Evolutionary conservation across 2,113 vertebrate species (phyloP), one percentile per base, ranked within the genome.

Genomic region (Mungos mungo): DNA sequence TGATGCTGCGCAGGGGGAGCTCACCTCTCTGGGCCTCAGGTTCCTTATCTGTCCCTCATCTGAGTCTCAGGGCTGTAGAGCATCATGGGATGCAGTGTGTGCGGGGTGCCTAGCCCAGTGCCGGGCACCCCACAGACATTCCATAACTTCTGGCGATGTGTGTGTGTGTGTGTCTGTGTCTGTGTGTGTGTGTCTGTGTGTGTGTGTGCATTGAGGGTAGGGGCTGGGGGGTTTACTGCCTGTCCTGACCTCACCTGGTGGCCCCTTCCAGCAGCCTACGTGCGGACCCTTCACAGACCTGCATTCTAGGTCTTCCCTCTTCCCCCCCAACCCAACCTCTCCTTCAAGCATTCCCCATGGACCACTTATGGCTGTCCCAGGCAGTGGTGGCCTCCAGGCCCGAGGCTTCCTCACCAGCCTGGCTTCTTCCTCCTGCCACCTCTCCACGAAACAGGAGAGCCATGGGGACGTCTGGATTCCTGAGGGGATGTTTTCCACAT

Each of bases 401-500:
- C 2, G 2, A 21, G 52, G 7, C 57, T 16, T 31, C 57, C 81
- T 76, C 35, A 11, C 33, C 88, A 33, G 81, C 71, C 87, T 18
- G 31, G 52, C 84, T 10, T 23, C 31, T 69, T 38, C 23, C 93
- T 81, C 93, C 63, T 5, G 4, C 86, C 12, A 27, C 90, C 60
- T 31, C 82, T 68, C 76, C 0, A 0, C 74, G 7, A 54, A 38
- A 2, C 76, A 82, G 96, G 87, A 81, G 96, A 92, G 80, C 84
- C 31, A 10, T 25, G 97, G 95, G 96, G 93, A 97, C 2, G 68
- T 71, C 96, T 92, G 90, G 94, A 97, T 98, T 98, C 97, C 98
- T 97, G 96, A 72, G 95, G 97, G 97, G 87, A 96, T 98, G 97
- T 98, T 98, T 98, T 98, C 97, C 92, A 96, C 98, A 96, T 98